Conservation (phyloP, 92 coral and sea anemone genomes). For the Epizoanthus illoricatus region DNA sequence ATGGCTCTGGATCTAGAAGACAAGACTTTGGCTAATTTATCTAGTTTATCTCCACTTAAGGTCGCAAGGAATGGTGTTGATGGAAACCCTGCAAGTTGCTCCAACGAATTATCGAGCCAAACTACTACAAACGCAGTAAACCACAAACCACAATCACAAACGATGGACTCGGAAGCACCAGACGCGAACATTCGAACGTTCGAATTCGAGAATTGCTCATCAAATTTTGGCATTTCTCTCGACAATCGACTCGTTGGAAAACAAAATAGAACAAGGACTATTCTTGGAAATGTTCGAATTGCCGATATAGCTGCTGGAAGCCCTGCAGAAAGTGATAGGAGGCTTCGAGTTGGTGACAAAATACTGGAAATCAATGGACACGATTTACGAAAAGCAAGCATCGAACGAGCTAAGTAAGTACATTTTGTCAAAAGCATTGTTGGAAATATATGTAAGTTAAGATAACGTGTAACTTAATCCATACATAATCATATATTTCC, state of each 20-base stretch:
- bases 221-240: conserved; percentile 71
- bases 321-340: conserved; percentile 64
- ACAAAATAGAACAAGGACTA: conserved; percentile 58
- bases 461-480: not conserved
- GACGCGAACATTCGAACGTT: conserved; percentile 38
- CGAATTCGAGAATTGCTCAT: conserved; percentile 78
- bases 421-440: not conserved
- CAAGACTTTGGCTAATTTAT: not conserved
- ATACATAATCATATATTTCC: conserved; percentile 4
- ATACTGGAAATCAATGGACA: conserved; percentile 77
- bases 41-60: not conserved
- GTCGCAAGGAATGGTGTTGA: not conserved
- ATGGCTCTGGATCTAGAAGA: conserved; percentile 10
- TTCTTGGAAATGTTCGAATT: conserved; percentile 77
- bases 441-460: not conserved
- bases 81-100: not conserved
- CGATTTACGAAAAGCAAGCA: conserved; percentile 73
- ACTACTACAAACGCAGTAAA: not conserved
- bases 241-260: conserved; percentile 53
- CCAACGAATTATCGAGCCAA: conserved; percentile 1
- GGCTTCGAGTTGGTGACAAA: conserved; percentile 74
- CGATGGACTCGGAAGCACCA: conserved; percentile 8
- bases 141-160: not conserved
- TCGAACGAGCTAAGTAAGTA: conserved; percentile 79
- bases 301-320: conserved; percentile 68